Base-by-base conservation (phyloP, 2,113 vertebrate genomes). In the Neolamprologus devosi region DNA sequence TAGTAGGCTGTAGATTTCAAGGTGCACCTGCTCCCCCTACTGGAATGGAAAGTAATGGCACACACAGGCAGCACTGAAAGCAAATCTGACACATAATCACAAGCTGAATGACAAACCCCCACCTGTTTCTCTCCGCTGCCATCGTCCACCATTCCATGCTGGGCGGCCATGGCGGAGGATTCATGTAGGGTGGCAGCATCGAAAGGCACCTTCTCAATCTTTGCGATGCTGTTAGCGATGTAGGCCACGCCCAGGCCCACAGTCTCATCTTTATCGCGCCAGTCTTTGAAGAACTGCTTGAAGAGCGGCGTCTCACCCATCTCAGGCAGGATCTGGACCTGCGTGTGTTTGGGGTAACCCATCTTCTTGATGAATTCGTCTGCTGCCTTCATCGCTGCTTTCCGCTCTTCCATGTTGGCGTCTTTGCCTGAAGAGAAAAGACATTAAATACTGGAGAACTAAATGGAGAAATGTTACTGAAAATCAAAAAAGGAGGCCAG, bases 211-310 rank as follows among this genome's bases (percentile, higher is more conserved):
- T 98, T 97, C 93, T 98, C 96, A 0, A 99, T 98, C 35, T 97
- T 98, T 95, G 99, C 98, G 9, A 99, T 95, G 47, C 97, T 97
- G 93, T 98, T 98, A 75, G 98, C 97, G 70, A 99, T 89, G 17
- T 99, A 98, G 53, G 96, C 95, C 89, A 98, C 84, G 4, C 99
- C 99, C 86, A 97, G 93, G 11, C 98, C 98, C 1, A 96, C 97
- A 0, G 98, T 99, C 97, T 99, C 97, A 68, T 99, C 98, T 85
- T 26, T 95, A 87, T 99, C 98, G 3, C 96, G 92, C 99, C 99
- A 99, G 96, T 98, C 98, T 94, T 99, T 99, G 96, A 99, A 99
- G 96, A 99, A 99, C 89, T 99, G 99, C 93, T 99, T 99, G 95
- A 99, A 99, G 82, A 99, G 95, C 0, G 98, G 99, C 1, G 98